phyloP scores from a whole-genome alignment of 2,797 vertebrate genomes.

The Oreochromis grahami region DNA sequence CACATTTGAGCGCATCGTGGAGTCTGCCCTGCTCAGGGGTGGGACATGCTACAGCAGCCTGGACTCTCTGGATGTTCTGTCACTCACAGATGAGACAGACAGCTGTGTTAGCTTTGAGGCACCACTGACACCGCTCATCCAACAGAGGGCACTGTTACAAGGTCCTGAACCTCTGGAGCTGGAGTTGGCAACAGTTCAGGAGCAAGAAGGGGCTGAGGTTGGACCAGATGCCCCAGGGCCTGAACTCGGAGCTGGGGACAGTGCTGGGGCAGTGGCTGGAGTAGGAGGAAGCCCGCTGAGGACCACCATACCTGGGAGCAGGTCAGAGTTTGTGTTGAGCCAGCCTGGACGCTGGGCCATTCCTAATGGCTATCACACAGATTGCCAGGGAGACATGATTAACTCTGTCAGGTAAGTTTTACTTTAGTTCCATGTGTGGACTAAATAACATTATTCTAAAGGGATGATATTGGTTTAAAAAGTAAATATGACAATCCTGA shows the following conservation, averaged over 20 bases:
- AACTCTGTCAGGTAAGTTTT: conserved; percentile 86
- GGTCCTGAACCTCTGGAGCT: conserved; percentile 85
- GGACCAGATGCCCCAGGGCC: conserved; percentile 64
- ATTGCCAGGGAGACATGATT: conserved; percentile 75
- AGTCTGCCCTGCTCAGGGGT: conserved; percentile 89
- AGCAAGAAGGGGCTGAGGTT: conserved; percentile 75
- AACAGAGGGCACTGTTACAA: conserved; percentile 87
- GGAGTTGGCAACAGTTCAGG: conserved; percentile 80
- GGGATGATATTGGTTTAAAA: background rate
- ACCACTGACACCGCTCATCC: conserved; percentile 92
- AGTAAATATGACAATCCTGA: background rate
- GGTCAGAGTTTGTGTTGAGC: conserved; percentile 92
- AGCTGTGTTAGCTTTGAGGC: conserved; percentile 97
- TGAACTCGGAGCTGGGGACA: conserved; percentile 56
- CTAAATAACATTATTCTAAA: background rate
- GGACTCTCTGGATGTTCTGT: conserved; percentile 92
- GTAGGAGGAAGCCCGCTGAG: conserved; percentile 85
- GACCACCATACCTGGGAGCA: conserved; percentile 90
- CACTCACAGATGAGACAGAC: conserved; percentile 94
- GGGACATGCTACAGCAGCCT: conserved; percentile 96
- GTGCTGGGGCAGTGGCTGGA: conserved; percentile 39
- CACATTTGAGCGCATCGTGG: conserved; percentile 94
- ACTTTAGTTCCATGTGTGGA: background rate
- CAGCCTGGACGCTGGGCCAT: conserved; percentile 81
- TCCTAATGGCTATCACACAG: conserved; percentile 88